A percentile compares a stretch with the other conserved stretches of the same genome.
These are phyloP conservation scores for Lepeophtheirus nordmannii DNA, from an alignment of 2,888 invertebrate genomes.

Conservation along the genomic window DNA sequence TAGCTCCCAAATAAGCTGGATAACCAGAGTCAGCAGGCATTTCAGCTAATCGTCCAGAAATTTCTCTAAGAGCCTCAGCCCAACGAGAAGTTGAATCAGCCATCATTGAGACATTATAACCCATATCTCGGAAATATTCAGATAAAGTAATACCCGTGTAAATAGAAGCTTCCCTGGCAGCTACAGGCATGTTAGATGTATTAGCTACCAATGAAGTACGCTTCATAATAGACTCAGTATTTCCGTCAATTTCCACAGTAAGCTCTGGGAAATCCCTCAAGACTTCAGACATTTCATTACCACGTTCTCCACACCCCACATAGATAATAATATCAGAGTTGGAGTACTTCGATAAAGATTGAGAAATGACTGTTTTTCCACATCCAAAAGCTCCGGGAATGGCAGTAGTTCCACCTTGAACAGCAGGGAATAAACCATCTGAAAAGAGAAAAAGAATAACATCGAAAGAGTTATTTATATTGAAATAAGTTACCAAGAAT, in stretches of 20 bases:
- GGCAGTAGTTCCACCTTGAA: constrained; percentile 95
- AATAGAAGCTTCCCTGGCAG: constrained; percentile 98
- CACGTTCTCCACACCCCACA: constrained; percentile 98
- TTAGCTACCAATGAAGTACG: constrained; percentile 97
- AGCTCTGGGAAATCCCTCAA: constrained; percentile 82
- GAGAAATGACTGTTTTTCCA: constrained; percentile 99
- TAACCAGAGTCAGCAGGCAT: constrained; percentile 99
- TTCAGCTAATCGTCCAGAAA: constrained; percentile 92
- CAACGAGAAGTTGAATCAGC: constrained; percentile 99
- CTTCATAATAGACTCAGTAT: constrained; percentile 97
- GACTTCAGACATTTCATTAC: constrained; percentile 98
- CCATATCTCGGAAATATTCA: constrained; percentile 91
- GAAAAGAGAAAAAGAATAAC: neutral
- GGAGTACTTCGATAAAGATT: constrained; percentile 96
- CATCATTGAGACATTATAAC: constrained; percentile 99
- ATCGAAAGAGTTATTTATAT: neutral
- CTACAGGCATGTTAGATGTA: constrained; percentile 99
- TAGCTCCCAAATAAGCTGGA: constrained; percentile 94
- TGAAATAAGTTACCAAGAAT: constrained; percentile 48
- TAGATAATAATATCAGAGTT: constrained; percentile 99
- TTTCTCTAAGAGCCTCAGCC: constrained; percentile 99
- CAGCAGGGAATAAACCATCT: constrained; percentile 48
- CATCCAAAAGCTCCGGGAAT: constrained; percentile 99
- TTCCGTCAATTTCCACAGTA: constrained; percentile 87
- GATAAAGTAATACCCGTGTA: constrained; percentile 99